phyloP scores from a whole-genome alignment of 2,113 vertebrate species.

The Tachuris rubrigastra region DNA sequence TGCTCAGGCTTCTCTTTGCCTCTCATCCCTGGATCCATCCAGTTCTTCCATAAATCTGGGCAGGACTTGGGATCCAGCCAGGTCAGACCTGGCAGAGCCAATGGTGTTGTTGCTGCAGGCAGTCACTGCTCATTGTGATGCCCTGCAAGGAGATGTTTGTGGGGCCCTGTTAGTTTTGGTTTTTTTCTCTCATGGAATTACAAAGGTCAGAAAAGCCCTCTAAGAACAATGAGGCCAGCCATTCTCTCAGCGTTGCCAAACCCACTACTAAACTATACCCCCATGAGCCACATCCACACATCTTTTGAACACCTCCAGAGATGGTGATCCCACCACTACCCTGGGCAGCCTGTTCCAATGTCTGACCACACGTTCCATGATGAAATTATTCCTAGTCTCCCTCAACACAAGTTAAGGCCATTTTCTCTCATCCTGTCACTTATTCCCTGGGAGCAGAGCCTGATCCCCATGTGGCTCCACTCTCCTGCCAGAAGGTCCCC shows the following conservation, averaged over 20 bases:
- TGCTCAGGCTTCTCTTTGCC: not conserved
- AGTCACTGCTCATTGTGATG: not conserved
- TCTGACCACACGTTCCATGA: not conserved
- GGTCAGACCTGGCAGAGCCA: fast-evolving
- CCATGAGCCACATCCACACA: not conserved
- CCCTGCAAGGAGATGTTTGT: not conserved
- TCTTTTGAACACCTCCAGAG: not conserved
- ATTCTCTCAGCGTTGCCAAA: not conserved
- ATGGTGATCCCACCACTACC: not conserved
- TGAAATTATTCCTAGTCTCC: not conserved
- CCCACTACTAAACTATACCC: not conserved
- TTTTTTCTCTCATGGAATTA: not conserved
- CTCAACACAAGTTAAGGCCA: not conserved
- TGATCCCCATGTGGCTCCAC: fast-evolving
- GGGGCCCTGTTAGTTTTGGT: not conserved
- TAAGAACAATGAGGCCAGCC: not conserved
- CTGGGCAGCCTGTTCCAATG: not conserved
- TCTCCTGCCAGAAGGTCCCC: not conserved
- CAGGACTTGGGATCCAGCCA: not conserved
- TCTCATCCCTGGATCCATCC: not conserved
- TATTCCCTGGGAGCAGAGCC: not conserved
- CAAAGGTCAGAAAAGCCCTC: not conserved
- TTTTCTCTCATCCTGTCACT: not conserved
- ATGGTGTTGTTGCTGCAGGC: not conserved
- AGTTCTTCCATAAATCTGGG: not conserved